These are phyloP conservation scores for Hyposoter didymator DNA, from an alignment of 2,888 invertebrate species.

Conservation along the genomic window DNA sequence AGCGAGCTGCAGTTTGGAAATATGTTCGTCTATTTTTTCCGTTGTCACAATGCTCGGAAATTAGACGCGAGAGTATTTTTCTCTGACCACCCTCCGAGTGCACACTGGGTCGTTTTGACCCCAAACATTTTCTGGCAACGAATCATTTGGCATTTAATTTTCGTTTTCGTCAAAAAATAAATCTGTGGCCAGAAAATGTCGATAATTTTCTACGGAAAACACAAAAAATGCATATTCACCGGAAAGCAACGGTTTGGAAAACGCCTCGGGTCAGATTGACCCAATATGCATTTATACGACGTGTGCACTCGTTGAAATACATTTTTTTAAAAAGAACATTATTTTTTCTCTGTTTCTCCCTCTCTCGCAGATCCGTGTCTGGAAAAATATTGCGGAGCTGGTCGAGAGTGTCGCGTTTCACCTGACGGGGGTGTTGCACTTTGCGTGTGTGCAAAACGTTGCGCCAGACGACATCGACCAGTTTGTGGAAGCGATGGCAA, in stretches of 20 bases:
- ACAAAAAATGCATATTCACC: too few relatives aligned
- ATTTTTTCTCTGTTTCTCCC: not conserved
- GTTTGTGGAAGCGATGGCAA: conserved; percentile 89
- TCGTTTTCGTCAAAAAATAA: too few relatives aligned
- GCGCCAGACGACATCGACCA: conserved; percentile 86
- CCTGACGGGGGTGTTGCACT: conserved; percentile 85
- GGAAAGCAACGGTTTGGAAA: too few relatives aligned
- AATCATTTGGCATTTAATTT: too few relatives aligned
- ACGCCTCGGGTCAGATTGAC: not conserved
- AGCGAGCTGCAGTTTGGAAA: not conserved
- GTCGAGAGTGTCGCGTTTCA: conserved; percentile 87
- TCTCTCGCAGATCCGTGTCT: conserved; percentile 86
- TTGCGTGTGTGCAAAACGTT: conserved; percentile 88
- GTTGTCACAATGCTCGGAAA: not conserved
- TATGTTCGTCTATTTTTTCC: not conserved
- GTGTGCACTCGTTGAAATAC: too few relatives aligned
- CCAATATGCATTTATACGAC: not conserved
- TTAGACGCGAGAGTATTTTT: too few relatives aligned
- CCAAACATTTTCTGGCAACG: too few relatives aligned
- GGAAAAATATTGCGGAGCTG: conserved; percentile 88
- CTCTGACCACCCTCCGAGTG: not conserved
- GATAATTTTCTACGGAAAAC: too few relatives aligned
- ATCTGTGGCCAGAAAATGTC: too few relatives aligned
- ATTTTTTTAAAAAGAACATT: not conserved
- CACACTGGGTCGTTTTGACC: too few relatives aligned